Evolutionary conservation across 2,113 vertebrate species (phyloP).

Genomic region (Proteles cristata): DNA sequence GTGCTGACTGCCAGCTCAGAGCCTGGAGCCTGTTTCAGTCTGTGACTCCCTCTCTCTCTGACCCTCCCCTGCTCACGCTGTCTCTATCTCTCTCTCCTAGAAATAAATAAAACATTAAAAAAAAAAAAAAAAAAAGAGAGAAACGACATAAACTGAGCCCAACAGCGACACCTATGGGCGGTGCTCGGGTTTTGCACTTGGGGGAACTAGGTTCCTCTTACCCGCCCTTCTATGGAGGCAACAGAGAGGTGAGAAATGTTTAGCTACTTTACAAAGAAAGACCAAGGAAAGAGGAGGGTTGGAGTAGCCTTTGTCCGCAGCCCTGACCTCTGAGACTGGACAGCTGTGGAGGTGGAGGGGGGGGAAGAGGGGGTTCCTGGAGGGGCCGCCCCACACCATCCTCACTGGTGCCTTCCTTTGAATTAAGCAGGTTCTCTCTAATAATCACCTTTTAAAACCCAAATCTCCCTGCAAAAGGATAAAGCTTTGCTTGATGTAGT

Average conservation of each 20-base stretch:
- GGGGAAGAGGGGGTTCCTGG: no score
- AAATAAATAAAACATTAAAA: no score
- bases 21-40: no score
- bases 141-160: slow-evolving; percentile 60
- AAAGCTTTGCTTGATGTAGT: background rate
- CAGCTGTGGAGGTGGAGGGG: no score
- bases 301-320: background rate
- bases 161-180: slow-evolving; percentile 80
- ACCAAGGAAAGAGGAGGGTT: background rate
- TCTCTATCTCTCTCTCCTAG: no score
- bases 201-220: background rate
- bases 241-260: background rate
- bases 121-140: no score
- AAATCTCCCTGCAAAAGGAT: background rate
- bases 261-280: background rate
- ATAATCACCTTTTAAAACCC: background rate
- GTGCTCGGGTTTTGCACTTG: background rate
- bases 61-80: no score
- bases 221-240: background rate
- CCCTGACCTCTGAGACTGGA: no score
- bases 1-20: no score
- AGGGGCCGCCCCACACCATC: background rate
- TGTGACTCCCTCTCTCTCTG: no score
- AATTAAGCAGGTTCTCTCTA: background rate
- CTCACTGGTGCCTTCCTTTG: background rate